Evolutionary conservation across 2,113 vertebrate species (phyloP).

Genomic region (Tupaia chinensis): DNA sequence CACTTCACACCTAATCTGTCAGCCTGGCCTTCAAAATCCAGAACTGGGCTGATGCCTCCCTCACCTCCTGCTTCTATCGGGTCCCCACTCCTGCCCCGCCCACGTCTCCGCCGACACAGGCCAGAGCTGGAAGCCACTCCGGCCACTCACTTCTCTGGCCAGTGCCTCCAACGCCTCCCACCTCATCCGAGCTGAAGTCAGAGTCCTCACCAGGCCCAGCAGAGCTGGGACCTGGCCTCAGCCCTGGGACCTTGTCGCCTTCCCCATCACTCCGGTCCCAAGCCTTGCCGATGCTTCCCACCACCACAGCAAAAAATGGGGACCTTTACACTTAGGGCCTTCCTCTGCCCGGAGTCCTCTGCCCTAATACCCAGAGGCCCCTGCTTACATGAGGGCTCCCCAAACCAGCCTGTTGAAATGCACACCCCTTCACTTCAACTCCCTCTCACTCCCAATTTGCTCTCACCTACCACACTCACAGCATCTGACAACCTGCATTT

Average conservation of each 20-base stretch:
- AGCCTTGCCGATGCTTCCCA: background rate
- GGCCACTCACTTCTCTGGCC: background rate
- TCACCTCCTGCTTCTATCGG: too few relatives aligned
- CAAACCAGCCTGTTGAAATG: background rate
- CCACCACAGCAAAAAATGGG: background rate
- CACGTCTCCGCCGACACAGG: background rate
- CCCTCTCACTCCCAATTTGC: too few relatives aligned
- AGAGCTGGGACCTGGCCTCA: too few relatives aligned
- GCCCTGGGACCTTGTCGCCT: too few relatives aligned
- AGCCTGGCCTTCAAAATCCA: background rate
- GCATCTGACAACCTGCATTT: too few relatives aligned
- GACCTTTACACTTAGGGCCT: background rate
- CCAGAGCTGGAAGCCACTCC: background rate
- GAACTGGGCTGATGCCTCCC: too few relatives aligned
- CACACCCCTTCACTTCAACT: too few relatives aligned
- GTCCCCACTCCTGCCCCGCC: background rate
- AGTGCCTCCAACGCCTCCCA: background rate
- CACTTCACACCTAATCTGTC: background rate
- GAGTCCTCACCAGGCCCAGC: background rate
- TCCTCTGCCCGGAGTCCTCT: background rate
- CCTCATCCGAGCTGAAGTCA: background rate
- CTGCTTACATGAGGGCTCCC: too few relatives aligned
- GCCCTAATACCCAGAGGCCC: rapidly evolving
- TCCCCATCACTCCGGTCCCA: background rate
- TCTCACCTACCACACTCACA: too few relatives aligned